Conservation (phyloP, 2,888 invertebrate genomes). For the Sphecodes monilicornis region DNA sequence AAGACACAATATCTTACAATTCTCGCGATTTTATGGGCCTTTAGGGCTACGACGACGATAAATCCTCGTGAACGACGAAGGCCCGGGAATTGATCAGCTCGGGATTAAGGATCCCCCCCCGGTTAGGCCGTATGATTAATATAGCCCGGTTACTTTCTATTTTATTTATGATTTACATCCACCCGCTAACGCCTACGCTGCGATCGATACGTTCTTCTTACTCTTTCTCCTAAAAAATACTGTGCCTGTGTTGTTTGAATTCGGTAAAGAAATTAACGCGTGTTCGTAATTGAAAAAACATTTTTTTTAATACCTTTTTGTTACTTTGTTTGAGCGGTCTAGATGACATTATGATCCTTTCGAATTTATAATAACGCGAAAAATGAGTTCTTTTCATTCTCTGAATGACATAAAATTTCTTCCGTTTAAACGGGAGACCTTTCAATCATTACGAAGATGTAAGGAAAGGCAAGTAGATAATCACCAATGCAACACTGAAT, state of each 20-base stretch:
- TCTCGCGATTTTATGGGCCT: slow-evolving; percentile 63
- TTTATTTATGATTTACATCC: slow-evolving; percentile 43
- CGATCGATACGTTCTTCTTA: slow-evolving; percentile 4
- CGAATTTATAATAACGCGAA: neutral
- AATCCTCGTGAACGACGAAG: slow-evolving; percentile 65
- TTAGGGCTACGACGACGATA: slow-evolving; percentile 57
- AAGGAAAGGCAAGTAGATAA: neutral
- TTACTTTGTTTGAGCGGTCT: neutral
- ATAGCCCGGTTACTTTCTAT: slow-evolving; percentile 14
- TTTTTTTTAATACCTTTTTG: neutral
- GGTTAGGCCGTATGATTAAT: slow-evolving; percentile 35
- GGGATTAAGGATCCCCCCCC: slow-evolving; percentile 48
- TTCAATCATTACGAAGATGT: neutral
- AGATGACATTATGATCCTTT: neutral
- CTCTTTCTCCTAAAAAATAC: neutral
- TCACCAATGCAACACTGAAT: too few relatives aligned
- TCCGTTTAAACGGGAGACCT: neutral
- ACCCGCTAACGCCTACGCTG: neutral
- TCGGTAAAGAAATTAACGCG: neutral
- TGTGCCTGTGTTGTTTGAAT: neutral
- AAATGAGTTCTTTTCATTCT: neutral
- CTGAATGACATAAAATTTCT: too few relatives aligned
- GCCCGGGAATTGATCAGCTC: slow-evolving; percentile 59
- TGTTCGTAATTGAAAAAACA: neutral
- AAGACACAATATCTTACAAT: slow-evolving; percentile 72